These are phyloP conservation scores for Mercenaria mercenaria DNA, from an alignment of 1,140 invertebrate genomes.

Conservation along the genomic window DNA sequence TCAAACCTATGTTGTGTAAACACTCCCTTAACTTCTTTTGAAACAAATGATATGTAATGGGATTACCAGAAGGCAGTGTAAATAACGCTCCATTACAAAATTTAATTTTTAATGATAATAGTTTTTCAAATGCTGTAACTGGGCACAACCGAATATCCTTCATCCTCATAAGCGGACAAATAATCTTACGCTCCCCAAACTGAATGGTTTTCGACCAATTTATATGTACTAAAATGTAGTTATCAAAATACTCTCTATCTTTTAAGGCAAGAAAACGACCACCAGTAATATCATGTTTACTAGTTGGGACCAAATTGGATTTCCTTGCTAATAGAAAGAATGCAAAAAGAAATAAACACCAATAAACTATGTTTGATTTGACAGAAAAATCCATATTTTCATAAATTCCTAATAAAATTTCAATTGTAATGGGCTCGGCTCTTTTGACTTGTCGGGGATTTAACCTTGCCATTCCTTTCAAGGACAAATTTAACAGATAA, in stretches of 20 bases:
- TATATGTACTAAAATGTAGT: conserved; percentile 4
- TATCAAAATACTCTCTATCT: not conserved
- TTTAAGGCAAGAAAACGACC: not conserved
- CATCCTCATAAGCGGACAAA: not conserved
- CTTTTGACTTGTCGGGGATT: not conserved
- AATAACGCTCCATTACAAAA: no score
- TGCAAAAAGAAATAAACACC: not conserved
- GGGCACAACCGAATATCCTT: not conserved
- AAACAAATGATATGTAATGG: no score
- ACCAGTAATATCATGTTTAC: not conserved
- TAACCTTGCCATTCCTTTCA: not conserved
- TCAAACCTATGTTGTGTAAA: no score
- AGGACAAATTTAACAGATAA: not conserved
- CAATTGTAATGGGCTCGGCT: not conserved
- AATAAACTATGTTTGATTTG: not conserved
- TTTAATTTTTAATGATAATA: no score
- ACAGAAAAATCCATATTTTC: not conserved
- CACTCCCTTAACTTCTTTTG: no score
- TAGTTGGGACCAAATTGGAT: conserved; percentile 18
- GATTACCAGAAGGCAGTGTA: no score
- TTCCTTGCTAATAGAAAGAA: conserved; percentile 39
- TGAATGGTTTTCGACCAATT: conserved; percentile 11
- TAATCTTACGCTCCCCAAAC: not conserved
- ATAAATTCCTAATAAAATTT: not conserved
- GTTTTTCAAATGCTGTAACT: not conserved